phyloP scores from a whole-genome alignment of 2,113 vertebrate species.

The Hydrolagus affinis region DNA sequence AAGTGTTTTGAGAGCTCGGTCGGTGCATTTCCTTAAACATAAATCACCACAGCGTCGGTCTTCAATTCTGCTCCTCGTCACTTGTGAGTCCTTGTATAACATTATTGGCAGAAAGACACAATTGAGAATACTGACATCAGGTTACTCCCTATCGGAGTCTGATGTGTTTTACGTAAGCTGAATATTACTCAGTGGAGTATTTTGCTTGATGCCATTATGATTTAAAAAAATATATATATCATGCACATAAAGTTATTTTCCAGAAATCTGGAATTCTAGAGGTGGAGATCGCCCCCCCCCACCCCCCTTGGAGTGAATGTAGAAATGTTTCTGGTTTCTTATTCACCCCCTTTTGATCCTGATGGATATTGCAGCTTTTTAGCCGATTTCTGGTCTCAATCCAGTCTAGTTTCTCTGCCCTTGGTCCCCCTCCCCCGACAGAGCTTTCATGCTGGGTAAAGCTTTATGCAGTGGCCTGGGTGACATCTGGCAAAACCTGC shows the following conservation, averaged over 20 bases:
- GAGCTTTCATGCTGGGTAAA: neutral
- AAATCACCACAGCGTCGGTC: neutral
- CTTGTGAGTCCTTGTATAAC: neutral
- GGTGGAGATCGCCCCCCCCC: neutral
- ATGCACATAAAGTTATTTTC: too few relatives aligned
- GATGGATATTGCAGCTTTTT: too few relatives aligned
- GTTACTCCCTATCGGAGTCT: neutral
- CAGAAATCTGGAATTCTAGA: too few relatives aligned
- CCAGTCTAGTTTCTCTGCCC: too few relatives aligned
- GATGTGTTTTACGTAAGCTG: neutral
- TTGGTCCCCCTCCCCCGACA: neutral
- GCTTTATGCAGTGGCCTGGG: neutral
- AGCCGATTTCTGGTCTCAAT: too few relatives aligned
- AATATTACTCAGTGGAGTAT: neutral
- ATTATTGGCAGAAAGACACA: neutral
- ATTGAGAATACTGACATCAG: neutral
- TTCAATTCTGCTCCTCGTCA: neutral
- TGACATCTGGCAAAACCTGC: slow-evolving; percentile 4
- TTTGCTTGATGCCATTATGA: too few relatives aligned
- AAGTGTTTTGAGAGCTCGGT: neutral
- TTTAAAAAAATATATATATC: too few relatives aligned
- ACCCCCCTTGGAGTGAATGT: neutral
- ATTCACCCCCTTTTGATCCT: too few relatives aligned
- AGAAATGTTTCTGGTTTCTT: too few relatives aligned
- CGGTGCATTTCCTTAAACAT: neutral